These are phyloP conservation scores for Holacanthella duospinosa DNA, from an alignment of 2,888 invertebrate species.

Conservation along the genomic window DNA sequence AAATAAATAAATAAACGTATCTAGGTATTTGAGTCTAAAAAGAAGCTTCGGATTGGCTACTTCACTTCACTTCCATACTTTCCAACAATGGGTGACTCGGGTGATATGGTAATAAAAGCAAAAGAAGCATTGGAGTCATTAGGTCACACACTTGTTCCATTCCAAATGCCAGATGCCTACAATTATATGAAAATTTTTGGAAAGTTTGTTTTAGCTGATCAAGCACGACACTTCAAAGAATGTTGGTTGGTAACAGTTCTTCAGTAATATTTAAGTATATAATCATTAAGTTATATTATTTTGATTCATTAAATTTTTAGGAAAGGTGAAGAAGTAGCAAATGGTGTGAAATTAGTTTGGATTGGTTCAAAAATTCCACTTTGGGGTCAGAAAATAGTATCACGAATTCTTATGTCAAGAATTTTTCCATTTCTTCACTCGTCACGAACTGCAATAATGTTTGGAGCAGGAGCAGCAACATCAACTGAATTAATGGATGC, in stretches of 20 bases:
- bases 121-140: conserved; percentile 35
- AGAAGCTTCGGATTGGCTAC: conserved; percentile 40
- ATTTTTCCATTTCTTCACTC: conserved; percentile 26
- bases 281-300: no score
- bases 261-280: no score
- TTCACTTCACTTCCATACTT: conserved; percentile 40
- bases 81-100: conserved; percentile 40
- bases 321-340: conserved; percentile 34
- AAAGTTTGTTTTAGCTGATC: conserved; percentile 24
- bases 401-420: conserved; percentile 15
- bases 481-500: conserved; percentile 32
- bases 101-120: conserved; percentile 38
- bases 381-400: conserved; percentile 21
- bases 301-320: no score
- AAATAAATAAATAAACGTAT: neutral
- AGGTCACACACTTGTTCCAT: conserved; percentile 38
- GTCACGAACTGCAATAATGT: conserved; percentile 22
- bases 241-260: conserved; percentile 19
- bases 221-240: conserved; percentile 20
- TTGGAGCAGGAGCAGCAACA: conserved; percentile 27
- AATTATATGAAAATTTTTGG: conserved; percentile 18
- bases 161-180: conserved; percentile 27
- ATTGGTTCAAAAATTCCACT: conserved; percentile 24
- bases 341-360: conserved; percentile 26
- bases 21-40: conserved; percentile 20